Evolutionary conservation across 2,888 invertebrate genomes (phyloP), one percentile per base, ranked within the genome.

Genomic region (Melinopterus prodromus): DNA sequence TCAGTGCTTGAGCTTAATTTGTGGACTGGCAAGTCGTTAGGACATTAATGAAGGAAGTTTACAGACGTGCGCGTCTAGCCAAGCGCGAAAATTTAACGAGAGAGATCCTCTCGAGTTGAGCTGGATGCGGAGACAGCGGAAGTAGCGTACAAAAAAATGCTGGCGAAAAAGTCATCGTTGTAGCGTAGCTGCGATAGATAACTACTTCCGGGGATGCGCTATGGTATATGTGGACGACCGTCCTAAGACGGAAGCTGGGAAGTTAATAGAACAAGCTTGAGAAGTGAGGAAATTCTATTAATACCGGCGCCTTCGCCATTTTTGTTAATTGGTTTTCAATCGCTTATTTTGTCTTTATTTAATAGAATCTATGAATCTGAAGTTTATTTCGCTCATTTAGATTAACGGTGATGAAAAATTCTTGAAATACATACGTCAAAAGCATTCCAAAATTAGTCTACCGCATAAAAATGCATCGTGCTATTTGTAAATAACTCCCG

Each of bases 1-100:
- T 74, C 74, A 74, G 74, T 74, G 36, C 74, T 37, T 37, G 74
- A 74, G 36, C 74, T 74, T 74, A 74, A 74, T 74, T 74, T 74
- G 74, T 74, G 36, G 74, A 74, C 16, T 74, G 74, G 74, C 37
- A 74, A 74, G 74, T 74, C 74, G 74, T 74, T 74, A 74, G 35
- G 74, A 36, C 74, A 74, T 74, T 74, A 74, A 74, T 37, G 74
- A 74, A 74, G 36, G 36, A 74, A 74, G 74, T 74, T 53, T 74
- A 74, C 74, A 37, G 35, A 74, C 37, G 74, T 74, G 74, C 37
- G 36, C 37, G 74, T 74, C 35, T 74, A n/a, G 74, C 74, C n/a
- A 35, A 16, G 74, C 74, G 74, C 53, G 53, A 53, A 53, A 53
- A 53, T 53, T 53, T 53, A 53, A 53, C 53, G 53, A 53, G 53